Percentiles rank a stretch among this genome's conserved stretches.
These are phyloP conservation scores for Festucalex cinctus DNA, from an alignment of 2,113 vertebrate genomes.

Conservation along the genomic window DNA sequence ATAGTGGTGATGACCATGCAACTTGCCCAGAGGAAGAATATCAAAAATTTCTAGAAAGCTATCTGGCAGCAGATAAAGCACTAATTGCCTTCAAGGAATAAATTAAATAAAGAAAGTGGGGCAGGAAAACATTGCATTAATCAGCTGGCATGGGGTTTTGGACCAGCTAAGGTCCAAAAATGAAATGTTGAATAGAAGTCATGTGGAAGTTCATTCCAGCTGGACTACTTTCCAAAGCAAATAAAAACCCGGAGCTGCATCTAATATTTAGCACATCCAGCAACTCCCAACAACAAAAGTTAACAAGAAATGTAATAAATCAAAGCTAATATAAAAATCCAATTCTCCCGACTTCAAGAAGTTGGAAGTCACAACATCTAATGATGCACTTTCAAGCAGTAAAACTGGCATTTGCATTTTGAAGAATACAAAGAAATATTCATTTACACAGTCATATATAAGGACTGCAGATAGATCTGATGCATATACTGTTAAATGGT, in stretches of 20 bases:
- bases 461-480: too few species aligned
- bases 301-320: background rate
- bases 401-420: too few species aligned
- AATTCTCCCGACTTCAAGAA: background rate
- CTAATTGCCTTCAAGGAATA: constrained; percentile 39
- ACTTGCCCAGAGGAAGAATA: background rate
- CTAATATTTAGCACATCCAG: background rate
- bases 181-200: constrained; percentile 48
- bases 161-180: constrained; percentile 33
- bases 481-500: too few species aligned
- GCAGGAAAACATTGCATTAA: constrained; percentile 56
- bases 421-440: too few species aligned
- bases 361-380: background rate
- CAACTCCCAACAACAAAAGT: background rate
- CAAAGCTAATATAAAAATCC: background rate
- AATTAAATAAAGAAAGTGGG: constrained; percentile 52
- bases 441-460: too few species aligned
- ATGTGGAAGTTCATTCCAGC: constrained; percentile 33
- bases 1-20: background rate
- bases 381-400: too few species aligned
- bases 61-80: constrained; percentile 51
- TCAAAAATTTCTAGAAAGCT: constrained; percentile 41
- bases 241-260: constrained; percentile 14
- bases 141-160: constrained; percentile 51
- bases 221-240: constrained; percentile 43